A percentile compares a stretch with the other conserved stretches of the same genome.
Evolutionary conservation across 2,888 invertebrate genomes (phyloP).

Genomic region (Spisula solida): DNA sequence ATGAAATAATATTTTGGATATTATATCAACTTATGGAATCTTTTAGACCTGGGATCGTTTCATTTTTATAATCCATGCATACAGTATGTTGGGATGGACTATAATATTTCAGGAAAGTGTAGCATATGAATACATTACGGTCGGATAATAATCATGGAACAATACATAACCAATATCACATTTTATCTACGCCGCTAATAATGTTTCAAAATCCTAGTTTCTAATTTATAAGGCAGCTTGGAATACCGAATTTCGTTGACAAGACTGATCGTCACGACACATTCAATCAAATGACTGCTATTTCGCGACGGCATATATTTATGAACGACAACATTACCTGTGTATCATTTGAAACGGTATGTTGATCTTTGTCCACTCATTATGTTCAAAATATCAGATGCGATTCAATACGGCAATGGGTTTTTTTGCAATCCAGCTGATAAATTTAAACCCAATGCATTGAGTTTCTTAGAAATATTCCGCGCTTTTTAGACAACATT

Average conservation of each 20-base stretch:
- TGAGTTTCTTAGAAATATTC: too few relatives aligned
- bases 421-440: too few relatives aligned
- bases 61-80: too few relatives aligned
- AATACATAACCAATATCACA: neutral
- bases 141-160: neutral
- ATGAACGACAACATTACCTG: neutral
- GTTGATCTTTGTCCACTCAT: neutral
- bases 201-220: neutral
- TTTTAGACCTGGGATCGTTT: too few relatives aligned
- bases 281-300: slow-evolving; percentile 18
- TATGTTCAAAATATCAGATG: too few relatives aligned
- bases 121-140: neutral
- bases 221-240: neutral
- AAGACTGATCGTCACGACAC: neutral
- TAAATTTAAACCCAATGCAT: too few relatives aligned
- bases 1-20: too few relatives aligned
- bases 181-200: neutral
- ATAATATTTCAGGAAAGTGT: too few relatives aligned
- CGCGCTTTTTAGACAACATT: too few relatives aligned
- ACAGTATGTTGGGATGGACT: too few relatives aligned
- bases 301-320: neutral
- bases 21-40: too few relatives aligned
- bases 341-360: neutral
- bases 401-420: too few relatives aligned
- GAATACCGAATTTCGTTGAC: neutral